Evolutionary conservation across 1,140 invertebrate species (phyloP), one percentile per base, ranked within the genome.

Genomic region (Bombus breviceps): DNA sequence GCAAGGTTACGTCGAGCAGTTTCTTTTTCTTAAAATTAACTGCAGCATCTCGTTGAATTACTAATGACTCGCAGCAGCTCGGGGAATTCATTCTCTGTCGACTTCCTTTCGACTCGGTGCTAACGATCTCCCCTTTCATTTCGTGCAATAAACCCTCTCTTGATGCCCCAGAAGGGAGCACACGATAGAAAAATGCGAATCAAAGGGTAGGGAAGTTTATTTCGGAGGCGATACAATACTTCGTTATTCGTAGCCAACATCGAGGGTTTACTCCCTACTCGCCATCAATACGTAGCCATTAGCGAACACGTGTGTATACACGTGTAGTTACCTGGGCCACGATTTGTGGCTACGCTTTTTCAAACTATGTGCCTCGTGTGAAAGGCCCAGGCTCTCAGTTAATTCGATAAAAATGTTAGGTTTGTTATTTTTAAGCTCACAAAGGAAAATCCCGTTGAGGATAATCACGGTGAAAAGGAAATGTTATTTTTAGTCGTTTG

Each of bases 241-340:
- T 89, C 81, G 82, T 90, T 89, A 90, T 87, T 90, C 64, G 89
- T 90, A 81, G 22, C 85, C 81, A 79, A 25, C 75, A 25, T 28
- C 37, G 75, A 47, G 69, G 64, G 73, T 81, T 83, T 86, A 37
- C 62, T 62, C 75, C n/a, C 84, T 39, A 59, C 41, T 53, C 34
- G 32, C 57, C 77, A 62, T 90, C 88, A 85, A 89, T 90, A 82
- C 82, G 47, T 32, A 25, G 59, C 73, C 88, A 90, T 89, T 87
- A 90, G 69, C 85, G 89, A 79, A 82, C 89, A 90, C 88, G 88
- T 87, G 88, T 87, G 89, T 79, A 80, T 75, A 89, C 75, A 75
- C 47, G 64, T 74, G 78, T 69, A 71, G 66, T 86, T 86, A 89
- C 86, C 84, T 80, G 66, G 47, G 37, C 32, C 37, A 53, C n/a